phyloP scores from a whole-genome alignment of 2,888 invertebrate genomes.

The Drosophila colorata region DNA sequence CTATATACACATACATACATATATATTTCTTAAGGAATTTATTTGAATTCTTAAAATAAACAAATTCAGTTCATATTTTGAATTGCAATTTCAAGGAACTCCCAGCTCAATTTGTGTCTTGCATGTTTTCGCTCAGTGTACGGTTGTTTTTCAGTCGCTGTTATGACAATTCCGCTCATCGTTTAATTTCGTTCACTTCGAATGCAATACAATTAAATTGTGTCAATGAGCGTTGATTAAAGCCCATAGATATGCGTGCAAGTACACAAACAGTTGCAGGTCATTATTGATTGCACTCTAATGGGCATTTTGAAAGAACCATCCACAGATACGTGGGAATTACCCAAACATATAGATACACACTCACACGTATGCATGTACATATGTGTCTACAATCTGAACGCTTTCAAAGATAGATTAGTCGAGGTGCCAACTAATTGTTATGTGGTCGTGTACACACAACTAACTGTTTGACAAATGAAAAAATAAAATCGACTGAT shows the following conservation, averaged over 20 bases:
- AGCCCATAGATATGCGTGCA: conserved; percentile 46
- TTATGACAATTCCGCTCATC: conserved; percentile 33
- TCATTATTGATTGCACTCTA: conserved; percentile 39
- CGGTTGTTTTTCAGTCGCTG: background rate
- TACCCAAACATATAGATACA: background rate
- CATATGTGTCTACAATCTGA: no score
- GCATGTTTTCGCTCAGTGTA: conserved; percentile 36
- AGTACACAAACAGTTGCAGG: conserved; percentile 13
- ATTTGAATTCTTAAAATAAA: no score
- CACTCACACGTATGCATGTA: background rate
- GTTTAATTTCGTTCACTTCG: conserved; percentile 32
- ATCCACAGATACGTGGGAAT: conserved; percentile 17
- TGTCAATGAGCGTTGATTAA: conserved; percentile 75
- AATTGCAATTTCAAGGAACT: no score
- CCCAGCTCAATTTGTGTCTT: background rate
- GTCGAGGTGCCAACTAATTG: conserved; percentile 9
- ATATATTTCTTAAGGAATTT: no score
- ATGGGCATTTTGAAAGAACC: conserved; percentile 15
- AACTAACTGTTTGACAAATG: background rate
- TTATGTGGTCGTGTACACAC: background rate
- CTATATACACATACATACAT: no score
- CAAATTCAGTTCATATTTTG: no score
- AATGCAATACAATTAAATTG: conserved; percentile 64
- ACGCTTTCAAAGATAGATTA: conserved; percentile 3
- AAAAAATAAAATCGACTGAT: background rate